Conservation (phyloP, 2,113 vertebrate species). For the Pseudonaja textilis region DNA sequence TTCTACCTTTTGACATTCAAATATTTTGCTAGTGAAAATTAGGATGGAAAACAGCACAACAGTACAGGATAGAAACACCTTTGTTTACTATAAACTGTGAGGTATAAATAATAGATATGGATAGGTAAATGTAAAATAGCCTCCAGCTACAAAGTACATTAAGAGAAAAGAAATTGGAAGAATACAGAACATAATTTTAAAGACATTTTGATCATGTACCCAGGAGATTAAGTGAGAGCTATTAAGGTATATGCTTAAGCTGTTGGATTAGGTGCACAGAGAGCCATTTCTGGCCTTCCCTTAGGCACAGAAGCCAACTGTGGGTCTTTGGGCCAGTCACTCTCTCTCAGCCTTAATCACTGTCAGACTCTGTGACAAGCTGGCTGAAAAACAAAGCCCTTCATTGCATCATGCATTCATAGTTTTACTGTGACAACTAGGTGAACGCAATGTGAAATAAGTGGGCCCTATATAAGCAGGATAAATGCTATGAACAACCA, state of each 20-base stretch:
- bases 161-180: not conserved
- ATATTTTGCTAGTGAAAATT: constrained; percentile 8
- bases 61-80: not conserved
- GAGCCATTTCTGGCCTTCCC: not conserved
- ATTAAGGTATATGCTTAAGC: not conserved
- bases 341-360: not conserved
- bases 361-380: not conserved
- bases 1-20: constrained; percentile 11
- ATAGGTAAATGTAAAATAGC: not conserved
- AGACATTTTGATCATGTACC: not conserved
- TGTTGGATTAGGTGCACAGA: not conserved
- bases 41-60: not conserved
- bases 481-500: not conserved
- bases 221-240: not conserved
- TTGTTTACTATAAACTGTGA: constrained; percentile 19
- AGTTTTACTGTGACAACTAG: not conserved
- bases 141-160: not conserved
- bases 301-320: not conserved
- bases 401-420: not conserved
- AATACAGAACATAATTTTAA: not conserved
- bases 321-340: not conserved
- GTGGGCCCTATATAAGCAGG: not conserved
- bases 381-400: not conserved
- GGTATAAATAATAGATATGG: not conserved
- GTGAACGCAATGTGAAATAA: not conserved